Evolutionary conservation across 2,888 invertebrate species (phyloP).

Genomic region (Conops quadrifasciatus): DNA sequence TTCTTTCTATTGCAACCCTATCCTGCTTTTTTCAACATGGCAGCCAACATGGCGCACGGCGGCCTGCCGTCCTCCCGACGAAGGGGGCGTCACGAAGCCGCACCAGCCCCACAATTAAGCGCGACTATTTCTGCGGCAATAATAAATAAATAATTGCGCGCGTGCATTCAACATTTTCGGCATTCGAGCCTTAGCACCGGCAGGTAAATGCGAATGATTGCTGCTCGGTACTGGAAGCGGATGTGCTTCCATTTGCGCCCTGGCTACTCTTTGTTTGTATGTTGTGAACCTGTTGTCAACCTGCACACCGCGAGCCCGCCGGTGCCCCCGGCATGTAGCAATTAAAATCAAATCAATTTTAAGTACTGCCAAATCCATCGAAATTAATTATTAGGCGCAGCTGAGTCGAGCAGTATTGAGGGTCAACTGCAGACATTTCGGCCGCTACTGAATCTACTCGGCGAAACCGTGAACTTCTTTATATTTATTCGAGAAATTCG

Average conservation of each 20-base stretch:
- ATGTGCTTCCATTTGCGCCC: not conserved
- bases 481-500: too few species aligned
- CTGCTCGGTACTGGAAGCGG: not conserved
- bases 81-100: constrained; percentile 7
- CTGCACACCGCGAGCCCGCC: too few species aligned
- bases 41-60: constrained; percentile 58
- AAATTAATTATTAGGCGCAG: constrained; percentile 53
- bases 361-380: constrained; percentile 59
- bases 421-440: too few species aligned
- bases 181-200: not conserved
- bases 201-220: not conserved
- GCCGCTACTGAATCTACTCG: too few species aligned
- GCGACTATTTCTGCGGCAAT: constrained; percentile 59
- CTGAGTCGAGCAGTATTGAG: constrained; percentile 12
- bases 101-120: constrained; percentile 57
- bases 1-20: too few species aligned
- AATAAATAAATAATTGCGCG: constrained; percentile 61
- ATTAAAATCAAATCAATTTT: constrained; percentile 62
- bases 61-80: constrained; percentile 19
- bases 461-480: too few species aligned
- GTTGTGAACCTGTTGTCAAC: too few species aligned
- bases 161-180: constrained; percentile 35
- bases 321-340: too few species aligned
- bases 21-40: too few species aligned
- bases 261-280: too few species aligned